Percentiles rank a stretch among this genome's conserved stretches.
phyloP scores from a whole-genome alignment of 2,113 vertebrate species.

The Hippocampus comes region DNA sequence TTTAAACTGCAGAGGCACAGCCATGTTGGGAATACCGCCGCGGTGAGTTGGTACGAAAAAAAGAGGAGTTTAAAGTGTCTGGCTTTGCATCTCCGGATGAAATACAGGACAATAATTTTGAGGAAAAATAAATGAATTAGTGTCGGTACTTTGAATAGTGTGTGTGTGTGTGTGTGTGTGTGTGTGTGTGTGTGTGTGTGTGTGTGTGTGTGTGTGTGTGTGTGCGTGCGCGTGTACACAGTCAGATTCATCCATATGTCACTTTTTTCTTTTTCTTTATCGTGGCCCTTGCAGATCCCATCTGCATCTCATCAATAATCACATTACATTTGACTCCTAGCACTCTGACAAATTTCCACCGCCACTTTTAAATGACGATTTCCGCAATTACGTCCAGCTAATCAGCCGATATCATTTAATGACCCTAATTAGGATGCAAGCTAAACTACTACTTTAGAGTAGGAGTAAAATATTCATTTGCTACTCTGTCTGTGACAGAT shows the following conservation, averaged over 20 bases:
- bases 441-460: slow-evolving; percentile 33
- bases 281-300: no score
- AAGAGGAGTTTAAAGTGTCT: neutral
- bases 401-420: slow-evolving; percentile 48
- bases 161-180: no score
- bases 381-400: slow-evolving; percentile 15
- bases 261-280: no score
- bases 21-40: slow-evolving; percentile 47
- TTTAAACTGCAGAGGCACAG: slow-evolving; percentile 56
- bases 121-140: no score
- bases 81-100: neutral
- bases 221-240: no score
- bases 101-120: neutral
- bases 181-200: no score
- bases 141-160: no score
- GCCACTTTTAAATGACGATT: neutral
- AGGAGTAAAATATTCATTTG: slow-evolving; percentile 43
- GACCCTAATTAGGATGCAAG: slow-evolving; percentile 48
- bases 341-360: no score
- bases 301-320: no score
- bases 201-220: no score
- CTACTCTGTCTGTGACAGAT: slow-evolving; percentile 27
- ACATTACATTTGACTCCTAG: no score
- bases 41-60: slow-evolving; percentile 29
- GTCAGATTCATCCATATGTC: no score